phyloP scores from a whole-genome alignment of 2,888 invertebrate genomes.

The Cheilosia vulpina region DNA sequence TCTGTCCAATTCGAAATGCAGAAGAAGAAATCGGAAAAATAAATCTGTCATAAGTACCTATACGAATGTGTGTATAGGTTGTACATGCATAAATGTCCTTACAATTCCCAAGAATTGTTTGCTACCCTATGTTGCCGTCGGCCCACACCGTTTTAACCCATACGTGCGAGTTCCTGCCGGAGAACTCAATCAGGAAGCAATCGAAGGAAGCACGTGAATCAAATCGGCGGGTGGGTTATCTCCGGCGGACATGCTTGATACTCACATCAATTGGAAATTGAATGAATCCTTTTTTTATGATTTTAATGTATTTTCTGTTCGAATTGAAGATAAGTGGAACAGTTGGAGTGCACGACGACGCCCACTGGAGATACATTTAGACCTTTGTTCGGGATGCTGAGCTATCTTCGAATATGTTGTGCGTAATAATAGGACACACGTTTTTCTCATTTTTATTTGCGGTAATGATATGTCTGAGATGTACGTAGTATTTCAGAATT shows the following conservation, averaged over 20 bases:
- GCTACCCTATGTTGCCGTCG: slow-evolving; percentile 7
- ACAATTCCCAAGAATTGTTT: slow-evolving; percentile 28
- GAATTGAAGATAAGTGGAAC: slow-evolving; percentile 65
- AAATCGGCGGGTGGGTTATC: slow-evolving; percentile 76
- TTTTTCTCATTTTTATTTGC: slow-evolving; percentile 57
- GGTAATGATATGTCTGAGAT: slow-evolving; percentile 35
- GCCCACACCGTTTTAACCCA: slow-evolving; percentile 28
- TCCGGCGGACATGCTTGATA: slow-evolving; percentile 69
- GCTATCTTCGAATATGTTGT: slow-evolving; percentile 60
- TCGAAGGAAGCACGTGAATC: slow-evolving; percentile 76
- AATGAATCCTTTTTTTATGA: slow-evolving; percentile 60
- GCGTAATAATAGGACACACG: slow-evolving; percentile 63
- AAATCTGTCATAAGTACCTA: not conserved
- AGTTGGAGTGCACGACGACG: slow-evolving; percentile 67
- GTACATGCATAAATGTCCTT: slow-evolving; percentile 12
- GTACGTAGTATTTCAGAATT: slow-evolving; percentile 6
- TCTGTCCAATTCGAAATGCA: slow-evolving; percentile 32
- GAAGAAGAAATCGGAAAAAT: slow-evolving; percentile 11
- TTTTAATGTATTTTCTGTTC: slow-evolving; percentile 29
- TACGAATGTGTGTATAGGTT: not conserved
- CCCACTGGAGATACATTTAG: slow-evolving; percentile 70
- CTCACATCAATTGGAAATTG: slow-evolving; percentile 59
- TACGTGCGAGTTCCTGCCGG: slow-evolving; percentile 74
- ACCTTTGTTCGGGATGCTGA: slow-evolving; percentile 14
- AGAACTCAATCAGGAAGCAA: slow-evolving; percentile 76